Percentiles rank a stretch among this genome's conserved stretches.
Conservation (phyloP, 1,140 invertebrate genomes). For the Drosophila orena region DNA sequence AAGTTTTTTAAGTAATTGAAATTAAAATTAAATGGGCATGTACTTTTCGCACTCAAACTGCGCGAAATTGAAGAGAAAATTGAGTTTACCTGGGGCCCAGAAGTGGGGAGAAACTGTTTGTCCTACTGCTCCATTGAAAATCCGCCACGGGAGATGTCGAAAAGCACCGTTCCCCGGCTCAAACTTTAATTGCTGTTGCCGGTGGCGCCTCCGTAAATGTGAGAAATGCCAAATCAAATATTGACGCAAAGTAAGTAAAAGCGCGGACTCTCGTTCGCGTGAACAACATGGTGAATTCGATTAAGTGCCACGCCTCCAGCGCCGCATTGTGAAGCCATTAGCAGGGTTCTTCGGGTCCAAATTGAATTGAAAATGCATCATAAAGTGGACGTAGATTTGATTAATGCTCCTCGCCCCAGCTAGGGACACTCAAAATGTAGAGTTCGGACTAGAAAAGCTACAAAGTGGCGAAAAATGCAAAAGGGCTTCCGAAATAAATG, state of each 20-base stretch:
- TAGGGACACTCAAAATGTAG: constrained; percentile 38
- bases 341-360: constrained; percentile 54
- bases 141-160: constrained; percentile 61
- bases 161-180: constrained; percentile 12
- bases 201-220: constrained; percentile 48
- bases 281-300: constrained; percentile 63
- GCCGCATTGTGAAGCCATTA: constrained; percentile 54
- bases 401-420: constrained; percentile 54
- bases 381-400: constrained; percentile 76
- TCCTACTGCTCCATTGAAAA: constrained; percentile 50
- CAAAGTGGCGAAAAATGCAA: constrained; percentile 33
- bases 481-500: constrained; percentile 67
- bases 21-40: constrained; percentile 68
- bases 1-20: constrained; percentile 27
- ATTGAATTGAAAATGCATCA: constrained; percentile 81
- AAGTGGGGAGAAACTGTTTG: constrained; percentile 11
- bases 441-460: constrained; percentile 12
- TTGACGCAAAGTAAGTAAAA: constrained; percentile 76
- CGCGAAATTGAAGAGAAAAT: constrained; percentile 70
- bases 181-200: constrained; percentile 68
- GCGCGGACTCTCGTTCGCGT: constrained; percentile 17
- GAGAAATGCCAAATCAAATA: constrained; percentile 79
- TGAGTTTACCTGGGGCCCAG: constrained; percentile 67
- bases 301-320: constrained; percentile 65
- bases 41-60: constrained; percentile 43